A percentile compares a stretch with the other conserved stretches of the same genome.
These are phyloP conservation scores for Oxyruncus cristatus DNA, from an alignment of 2,113 vertebrate genomes.

Conservation along the genomic window DNA sequence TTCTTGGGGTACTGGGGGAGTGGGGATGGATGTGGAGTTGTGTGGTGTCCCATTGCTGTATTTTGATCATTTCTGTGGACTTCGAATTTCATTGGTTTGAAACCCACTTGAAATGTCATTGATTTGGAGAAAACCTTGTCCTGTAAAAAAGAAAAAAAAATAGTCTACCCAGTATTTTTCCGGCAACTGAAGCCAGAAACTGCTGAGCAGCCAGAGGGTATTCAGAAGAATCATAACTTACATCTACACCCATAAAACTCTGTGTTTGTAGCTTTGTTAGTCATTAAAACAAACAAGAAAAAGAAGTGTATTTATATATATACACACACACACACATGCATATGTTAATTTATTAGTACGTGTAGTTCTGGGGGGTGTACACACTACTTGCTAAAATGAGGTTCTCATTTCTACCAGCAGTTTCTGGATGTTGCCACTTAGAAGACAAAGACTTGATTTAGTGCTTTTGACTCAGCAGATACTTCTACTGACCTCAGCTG, in stretches of 20 bases:
- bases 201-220: background rate
- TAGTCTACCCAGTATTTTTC: background rate
- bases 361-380: background rate
- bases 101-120: background rate
- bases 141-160: background rate
- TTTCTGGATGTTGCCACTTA: background rate
- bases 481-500: background rate
- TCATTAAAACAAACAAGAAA: background rate
- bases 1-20: background rate
- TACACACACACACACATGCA: fast-evolving
- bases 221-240: background rate
- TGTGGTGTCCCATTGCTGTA: background rate
- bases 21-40: background rate
- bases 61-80: background rate
- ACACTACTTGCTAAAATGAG: background rate
- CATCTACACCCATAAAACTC: background rate
- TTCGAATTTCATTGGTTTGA: background rate
- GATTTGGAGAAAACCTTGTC: background rate
- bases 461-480: constrained; percentile 35
- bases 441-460: background rate
- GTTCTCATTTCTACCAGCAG: background rate
- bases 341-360: background rate
- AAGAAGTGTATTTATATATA: background rate
- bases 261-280: background rate
- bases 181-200: background rate